phyloP scores from a whole-genome alignment of 2,113 vertebrate species.

The Bubo scandiacus region DNA sequence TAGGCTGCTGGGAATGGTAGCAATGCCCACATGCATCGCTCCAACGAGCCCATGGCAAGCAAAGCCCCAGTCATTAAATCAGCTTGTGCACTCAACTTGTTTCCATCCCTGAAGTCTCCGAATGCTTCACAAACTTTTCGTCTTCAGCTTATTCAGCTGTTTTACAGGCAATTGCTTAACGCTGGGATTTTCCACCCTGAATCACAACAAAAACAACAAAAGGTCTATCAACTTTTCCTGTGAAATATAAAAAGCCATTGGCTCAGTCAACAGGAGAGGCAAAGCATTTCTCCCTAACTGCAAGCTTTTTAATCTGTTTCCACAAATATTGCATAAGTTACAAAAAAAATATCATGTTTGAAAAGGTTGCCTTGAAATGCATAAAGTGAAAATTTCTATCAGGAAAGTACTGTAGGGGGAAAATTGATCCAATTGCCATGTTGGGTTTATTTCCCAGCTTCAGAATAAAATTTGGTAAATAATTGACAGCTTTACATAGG shows the following conservation, averaged over 20 bases:
- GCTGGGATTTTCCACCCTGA: neutral
- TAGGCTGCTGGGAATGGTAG: neutral
- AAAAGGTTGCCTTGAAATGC: neutral
- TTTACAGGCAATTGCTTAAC: neutral
- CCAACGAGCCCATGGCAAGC: neutral
- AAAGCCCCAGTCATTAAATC: neutral
- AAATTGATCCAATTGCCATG: neutral
- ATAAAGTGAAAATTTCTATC: neutral
- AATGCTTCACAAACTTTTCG: neutral
- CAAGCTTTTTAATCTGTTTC: neutral
- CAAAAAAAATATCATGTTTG: accelerated
- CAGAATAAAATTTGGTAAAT: neutral
- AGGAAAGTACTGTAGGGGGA: neutral
- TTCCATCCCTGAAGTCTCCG: neutral
- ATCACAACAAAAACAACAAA: accelerated
- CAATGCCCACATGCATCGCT: accelerated
- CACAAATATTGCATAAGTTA: neutral
- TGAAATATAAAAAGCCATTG: neutral
- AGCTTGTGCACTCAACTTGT: neutral
- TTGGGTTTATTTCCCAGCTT: neutral
- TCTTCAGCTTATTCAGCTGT: neutral
- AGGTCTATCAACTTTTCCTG: neutral
- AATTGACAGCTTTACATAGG: neutral
- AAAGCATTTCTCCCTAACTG: neutral
- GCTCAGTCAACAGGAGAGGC: neutral